These are phyloP conservation scores for Platanista minor DNA, from an alignment of 2,113 vertebrate genomes.

Conservation along the genomic window DNA sequence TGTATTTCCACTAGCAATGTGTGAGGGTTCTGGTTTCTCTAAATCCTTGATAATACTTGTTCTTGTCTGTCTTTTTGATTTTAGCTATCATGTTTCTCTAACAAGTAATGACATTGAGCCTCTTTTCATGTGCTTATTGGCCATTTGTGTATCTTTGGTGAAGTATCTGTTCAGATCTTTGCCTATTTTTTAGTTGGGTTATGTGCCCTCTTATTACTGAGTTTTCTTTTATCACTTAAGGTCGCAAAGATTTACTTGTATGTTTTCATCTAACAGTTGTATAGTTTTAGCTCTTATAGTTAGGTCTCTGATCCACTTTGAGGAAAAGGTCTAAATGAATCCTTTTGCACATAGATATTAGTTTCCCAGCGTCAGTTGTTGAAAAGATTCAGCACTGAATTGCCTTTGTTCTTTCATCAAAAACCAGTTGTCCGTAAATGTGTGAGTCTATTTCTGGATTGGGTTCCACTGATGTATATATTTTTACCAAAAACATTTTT, in stretches of 20 bases:
- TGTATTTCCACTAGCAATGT: neutral
- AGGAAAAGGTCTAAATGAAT: neutral
- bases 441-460: neutral
- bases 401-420: neutral
- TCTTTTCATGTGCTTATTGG: neutral
- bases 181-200: neutral
- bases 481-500: conserved; percentile 10
- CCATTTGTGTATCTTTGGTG: neutral
- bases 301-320: neutral
- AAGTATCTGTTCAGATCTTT: neutral
- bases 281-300: neutral
- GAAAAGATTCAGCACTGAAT: neutral
- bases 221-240: neutral
- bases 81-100: neutral
- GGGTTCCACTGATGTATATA: neutral
- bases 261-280: neutral
- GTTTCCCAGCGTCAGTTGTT: neutral
- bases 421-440: neutral
- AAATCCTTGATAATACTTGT: neutral
- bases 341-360: neutral
- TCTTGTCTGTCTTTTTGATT: neutral
- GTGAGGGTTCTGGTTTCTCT: neutral
- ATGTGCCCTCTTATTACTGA: neutral
- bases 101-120: neutral
- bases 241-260: neutral